These are phyloP conservation scores for Pampusana beccarii DNA, from an alignment of 2,113 vertebrate species.

Conservation along the genomic window DNA sequence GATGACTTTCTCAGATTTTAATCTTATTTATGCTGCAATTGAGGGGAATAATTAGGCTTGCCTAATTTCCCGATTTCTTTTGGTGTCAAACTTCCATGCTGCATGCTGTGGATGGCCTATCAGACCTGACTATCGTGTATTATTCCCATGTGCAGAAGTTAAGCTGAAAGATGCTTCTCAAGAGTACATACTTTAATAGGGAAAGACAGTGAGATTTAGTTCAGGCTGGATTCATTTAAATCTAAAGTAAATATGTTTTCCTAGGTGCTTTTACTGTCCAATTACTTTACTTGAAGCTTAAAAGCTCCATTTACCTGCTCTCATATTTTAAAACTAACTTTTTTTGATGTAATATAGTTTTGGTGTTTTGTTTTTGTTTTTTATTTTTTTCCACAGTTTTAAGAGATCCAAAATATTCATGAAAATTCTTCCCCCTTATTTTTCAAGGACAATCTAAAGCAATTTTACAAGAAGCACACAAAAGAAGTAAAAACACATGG, in stretches of 20 bases:
- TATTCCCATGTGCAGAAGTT: not conserved
- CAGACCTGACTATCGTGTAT: fast-evolving
- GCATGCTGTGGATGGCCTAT: not conserved
- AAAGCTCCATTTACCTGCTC: not conserved
- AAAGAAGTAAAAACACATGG: not conserved
- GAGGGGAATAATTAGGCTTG: not conserved
- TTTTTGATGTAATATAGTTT: not conserved
- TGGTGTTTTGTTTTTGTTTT: not conserved
- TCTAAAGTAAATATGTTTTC: not conserved
- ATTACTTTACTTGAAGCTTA: not conserved
- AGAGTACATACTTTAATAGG: not conserved
- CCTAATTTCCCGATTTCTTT: not conserved
- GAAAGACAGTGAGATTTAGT: not conserved
- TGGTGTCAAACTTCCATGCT: not conserved
- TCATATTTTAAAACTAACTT: not conserved
- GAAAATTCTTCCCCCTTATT: not conserved
- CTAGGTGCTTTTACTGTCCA: not conserved
- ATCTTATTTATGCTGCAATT: not conserved
- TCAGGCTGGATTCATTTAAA: not conserved
- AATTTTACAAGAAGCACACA: not conserved
- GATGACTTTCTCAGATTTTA: not conserved
- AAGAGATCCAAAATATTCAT: not conserved
- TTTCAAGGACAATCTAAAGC: not conserved
- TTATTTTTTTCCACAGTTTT: not conserved
- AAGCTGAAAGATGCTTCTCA: not conserved